Percentiles rank a stretch among this genome's conserved stretches.
phyloP scores from a whole-genome alignment of 2,888 invertebrate genomes.

The Heliconius charithonia region DNA sequence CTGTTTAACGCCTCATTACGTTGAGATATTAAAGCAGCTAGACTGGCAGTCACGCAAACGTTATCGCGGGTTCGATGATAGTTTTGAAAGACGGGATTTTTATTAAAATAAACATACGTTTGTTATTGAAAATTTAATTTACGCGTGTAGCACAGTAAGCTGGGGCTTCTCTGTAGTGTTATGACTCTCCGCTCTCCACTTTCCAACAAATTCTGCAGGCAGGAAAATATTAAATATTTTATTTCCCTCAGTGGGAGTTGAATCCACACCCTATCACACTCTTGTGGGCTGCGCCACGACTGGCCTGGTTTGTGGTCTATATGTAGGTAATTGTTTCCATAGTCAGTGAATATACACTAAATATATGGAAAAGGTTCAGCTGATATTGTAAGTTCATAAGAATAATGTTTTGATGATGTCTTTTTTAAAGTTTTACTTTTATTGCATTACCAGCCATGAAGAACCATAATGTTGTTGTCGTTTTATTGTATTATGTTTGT shows the following conservation, averaged over 20 bases:
- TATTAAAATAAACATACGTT: not conserved
- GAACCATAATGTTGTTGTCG: too few species aligned
- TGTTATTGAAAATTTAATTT: not conserved
- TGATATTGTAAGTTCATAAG: not conserved
- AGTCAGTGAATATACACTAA: not conserved
- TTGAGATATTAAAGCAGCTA: conserved; percentile 19
- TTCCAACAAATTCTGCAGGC: too few species aligned
- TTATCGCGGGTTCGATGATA: conserved; percentile 21
- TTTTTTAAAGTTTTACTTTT: too few species aligned
- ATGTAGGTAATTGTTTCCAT: not conserved
- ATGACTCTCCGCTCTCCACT: too few species aligned
- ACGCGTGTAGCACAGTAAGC: too few species aligned
- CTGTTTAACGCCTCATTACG: conserved; percentile 38
- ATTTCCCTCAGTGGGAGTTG: too few species aligned
- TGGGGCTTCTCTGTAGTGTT: too few species aligned
- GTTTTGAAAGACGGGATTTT: not conserved
- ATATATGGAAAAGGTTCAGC: not conserved
- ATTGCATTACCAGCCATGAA: too few species aligned
- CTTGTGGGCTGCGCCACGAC: too few species aligned
- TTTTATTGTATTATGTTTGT: too few species aligned
- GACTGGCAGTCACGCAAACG: conserved; percentile 30
- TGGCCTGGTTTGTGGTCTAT: not conserved
- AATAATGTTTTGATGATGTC: not conserved
- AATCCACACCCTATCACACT: too few species aligned
- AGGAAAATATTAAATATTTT: too few species aligned